These are phyloP conservation scores for Notamacropus eugenii DNA, from an alignment of 2,797 vertebrate species.

Conservation along the genomic window DNA sequence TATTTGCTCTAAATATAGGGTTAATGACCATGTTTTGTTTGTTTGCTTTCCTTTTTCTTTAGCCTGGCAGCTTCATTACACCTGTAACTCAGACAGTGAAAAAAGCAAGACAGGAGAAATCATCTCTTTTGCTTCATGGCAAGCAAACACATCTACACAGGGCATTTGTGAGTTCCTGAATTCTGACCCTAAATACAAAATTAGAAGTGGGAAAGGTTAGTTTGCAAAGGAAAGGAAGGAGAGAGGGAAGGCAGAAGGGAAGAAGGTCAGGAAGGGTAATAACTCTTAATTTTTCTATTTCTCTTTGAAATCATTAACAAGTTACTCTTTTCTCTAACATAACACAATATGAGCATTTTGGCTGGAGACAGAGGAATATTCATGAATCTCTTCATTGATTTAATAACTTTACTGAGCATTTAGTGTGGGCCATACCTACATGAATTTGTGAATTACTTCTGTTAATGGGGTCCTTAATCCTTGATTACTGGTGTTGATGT, in stretches of 20 bases:
- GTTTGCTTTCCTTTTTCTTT: background rate
- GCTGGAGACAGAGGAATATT: background rate
- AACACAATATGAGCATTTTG: background rate
- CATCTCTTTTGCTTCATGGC: background rate
- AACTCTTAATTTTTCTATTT: background rate
- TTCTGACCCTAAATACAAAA: background rate
- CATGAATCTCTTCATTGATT: background rate
- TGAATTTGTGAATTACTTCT: background rate
- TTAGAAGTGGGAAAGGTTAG: background rate
- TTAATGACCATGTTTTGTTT: background rate
- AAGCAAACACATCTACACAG: background rate
- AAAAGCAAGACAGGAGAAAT: background rate
- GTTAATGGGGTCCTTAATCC: background rate
- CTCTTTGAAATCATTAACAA: background rate
- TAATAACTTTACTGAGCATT: background rate
- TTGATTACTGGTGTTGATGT: background rate
- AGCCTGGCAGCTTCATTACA: background rate
- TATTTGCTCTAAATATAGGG: background rate
- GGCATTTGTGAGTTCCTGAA: background rate
- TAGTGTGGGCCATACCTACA: background rate
- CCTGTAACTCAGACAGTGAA: conserved; percentile 2
- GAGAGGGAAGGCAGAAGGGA: background rate
- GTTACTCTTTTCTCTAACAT: background rate
- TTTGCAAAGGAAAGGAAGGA: background rate
- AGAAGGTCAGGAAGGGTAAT: background rate